Evolutionary conservation across 1,140 invertebrate species (phyloP).

Genomic region (Hestina assimilis): DNA sequence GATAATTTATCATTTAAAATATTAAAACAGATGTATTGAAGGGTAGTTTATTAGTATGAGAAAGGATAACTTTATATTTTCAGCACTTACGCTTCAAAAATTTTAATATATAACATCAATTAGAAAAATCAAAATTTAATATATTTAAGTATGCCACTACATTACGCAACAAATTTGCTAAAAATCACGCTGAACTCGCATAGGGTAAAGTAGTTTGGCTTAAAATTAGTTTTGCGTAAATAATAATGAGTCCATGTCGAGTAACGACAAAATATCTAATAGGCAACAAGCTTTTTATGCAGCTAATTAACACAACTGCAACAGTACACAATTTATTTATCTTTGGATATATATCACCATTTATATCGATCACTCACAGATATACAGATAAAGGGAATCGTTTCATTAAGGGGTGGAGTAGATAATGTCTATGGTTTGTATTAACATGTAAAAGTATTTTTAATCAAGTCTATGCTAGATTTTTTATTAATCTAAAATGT

Average conservation of each 20-base stretch:
- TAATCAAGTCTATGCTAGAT: not conserved
- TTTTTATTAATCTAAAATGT: not conserved
- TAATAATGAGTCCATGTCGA: not conserved
- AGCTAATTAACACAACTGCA: constrained; percentile 9
- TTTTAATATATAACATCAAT: constrained; percentile 5
- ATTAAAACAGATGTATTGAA: not conserved
- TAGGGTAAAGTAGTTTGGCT: constrained; percentile 18
- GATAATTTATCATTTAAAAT: too few relatives aligned
- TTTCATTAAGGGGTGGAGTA: not conserved
- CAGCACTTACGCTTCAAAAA: constrained; percentile 13
- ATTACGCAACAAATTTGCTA: constrained; percentile 13
- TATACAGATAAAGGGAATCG: not conserved
- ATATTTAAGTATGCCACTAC: constrained; percentile 3
- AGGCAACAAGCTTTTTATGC: constrained; percentile 10
- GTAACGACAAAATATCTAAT: not conserved
- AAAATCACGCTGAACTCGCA: constrained; percentile 16
- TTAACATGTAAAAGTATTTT: not conserved
- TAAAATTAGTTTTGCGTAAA: constrained; percentile 14
- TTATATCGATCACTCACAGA: not conserved
- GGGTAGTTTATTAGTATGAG: constrained; percentile 5
- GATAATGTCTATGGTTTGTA: not conserved
- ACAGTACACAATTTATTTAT: not conserved
- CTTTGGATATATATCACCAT: not conserved
- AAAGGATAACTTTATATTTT: constrained; percentile 14
- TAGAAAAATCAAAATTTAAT: not conserved